A percentile compares a stretch with the other conserved stretches of the same genome.
Evolutionary conservation across 2,888 invertebrate species (phyloP).

Genomic region (Myathropa florea): DNA sequence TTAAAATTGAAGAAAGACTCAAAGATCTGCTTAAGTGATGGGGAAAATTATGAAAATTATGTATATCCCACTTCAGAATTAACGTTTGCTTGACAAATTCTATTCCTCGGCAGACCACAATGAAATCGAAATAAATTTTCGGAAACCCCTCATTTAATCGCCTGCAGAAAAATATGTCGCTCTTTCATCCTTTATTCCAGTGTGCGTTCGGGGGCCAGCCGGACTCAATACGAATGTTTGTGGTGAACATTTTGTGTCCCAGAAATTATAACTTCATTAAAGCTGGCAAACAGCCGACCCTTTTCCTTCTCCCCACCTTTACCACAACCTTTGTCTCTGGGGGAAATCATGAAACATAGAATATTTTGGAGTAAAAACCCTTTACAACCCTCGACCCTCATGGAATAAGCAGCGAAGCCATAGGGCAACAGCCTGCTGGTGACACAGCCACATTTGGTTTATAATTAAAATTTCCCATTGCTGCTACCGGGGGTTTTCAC

Average conservation of each 20-base stretch:
- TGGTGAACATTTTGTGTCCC: conserved; percentile 19
- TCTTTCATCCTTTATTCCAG: not conserved
- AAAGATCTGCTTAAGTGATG: not conserved
- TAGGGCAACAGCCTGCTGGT: not conserved
- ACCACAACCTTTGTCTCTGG: not conserved
- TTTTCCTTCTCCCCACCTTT: not conserved
- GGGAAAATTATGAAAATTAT: conserved; percentile 19
- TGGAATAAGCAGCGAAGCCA: not conserved
- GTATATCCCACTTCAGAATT: conserved; percentile 17
- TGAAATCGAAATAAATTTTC: conserved; percentile 22
- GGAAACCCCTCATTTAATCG: conserved; percentile 6
- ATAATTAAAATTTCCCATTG: conserved; percentile 20
- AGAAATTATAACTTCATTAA: conserved; percentile 35
- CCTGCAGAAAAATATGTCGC: conserved; percentile 25
- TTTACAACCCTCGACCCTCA: not conserved
- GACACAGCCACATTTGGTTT: conserved; percentile 30
- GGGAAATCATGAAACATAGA: conserved; percentile 3
- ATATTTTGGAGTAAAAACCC: not conserved
- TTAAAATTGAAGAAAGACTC: conserved; percentile 7
- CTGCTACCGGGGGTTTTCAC: not conserved
- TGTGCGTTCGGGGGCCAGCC: not conserved
- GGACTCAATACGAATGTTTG: conserved; percentile 11
- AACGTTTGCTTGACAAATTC: conserved; percentile 27
- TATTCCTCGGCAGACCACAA: conserved; percentile 6
- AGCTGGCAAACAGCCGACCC: conserved; percentile 11